Evolutionary conservation across 2,113 vertebrate genomes (phyloP), one percentile per base, ranked within the genome.

Genomic region (Desmodus rotundus): DNA sequence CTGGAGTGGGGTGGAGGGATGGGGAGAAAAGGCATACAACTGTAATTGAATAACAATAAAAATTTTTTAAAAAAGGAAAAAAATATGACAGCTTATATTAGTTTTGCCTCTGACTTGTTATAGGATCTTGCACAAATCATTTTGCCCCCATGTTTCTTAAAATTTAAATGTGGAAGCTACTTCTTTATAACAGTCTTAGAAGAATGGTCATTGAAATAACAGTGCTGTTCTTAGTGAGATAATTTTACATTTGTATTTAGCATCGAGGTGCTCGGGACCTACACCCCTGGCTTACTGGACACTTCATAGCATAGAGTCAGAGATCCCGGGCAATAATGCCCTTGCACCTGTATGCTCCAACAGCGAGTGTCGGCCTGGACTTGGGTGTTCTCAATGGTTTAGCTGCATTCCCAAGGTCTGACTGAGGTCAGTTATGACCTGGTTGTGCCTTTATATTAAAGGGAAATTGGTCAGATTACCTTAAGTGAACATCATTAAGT

Each of bases 161-260:
- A 92, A 85, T 67, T 93, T 81, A 93, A 92, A 89, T 72, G 38
- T 20, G 58, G 31, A 89, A 65, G 52, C 56, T 74, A 17, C n/a
- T 67, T 5, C 41, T 73, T 89, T 43, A 4, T 74, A 83, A 11
- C 28, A 65, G 10, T n/a, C 77, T 65, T 31, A 72, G 52, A 65
- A 86, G 72, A 73, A 61, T 33, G 33, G 70, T 83, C 76, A 74
- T n/a, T 91, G 82, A 56, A 82, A 54, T 78, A 22, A 67, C 24
- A 77, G 26, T 33, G 4, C 8, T 52, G 28, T 33, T 93, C 12
- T 72, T 87, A 17, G 2, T 65, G 50, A 74, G 67, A 76, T 61
- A 68, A 67, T 73, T 67, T 43, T 84, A 19, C 2, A 0, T 68
- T 76, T 87, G 17, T 67, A 4, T 72, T 83, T 77, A 58, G 19